Evolutionary conservation across 2,113 vertebrate genomes (phyloP).

Genomic region (Leucopsar rothschildi): DNA sequence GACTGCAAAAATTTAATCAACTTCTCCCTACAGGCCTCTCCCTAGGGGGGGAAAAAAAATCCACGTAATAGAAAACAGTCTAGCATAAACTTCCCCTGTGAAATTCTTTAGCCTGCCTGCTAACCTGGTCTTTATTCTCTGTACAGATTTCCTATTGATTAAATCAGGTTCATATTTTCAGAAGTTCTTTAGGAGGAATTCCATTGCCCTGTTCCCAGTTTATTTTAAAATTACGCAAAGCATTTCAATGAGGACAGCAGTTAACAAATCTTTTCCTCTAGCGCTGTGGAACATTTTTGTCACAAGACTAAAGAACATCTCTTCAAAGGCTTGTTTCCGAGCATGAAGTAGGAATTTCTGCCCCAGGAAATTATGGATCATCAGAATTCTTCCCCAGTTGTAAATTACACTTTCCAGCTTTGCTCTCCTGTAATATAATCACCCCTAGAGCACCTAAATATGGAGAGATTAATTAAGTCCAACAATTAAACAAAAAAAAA

Average conservation of each 20-base stretch:
- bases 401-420: neutral
- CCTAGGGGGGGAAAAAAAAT: no score
- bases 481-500: neutral
- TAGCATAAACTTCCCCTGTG: neutral
- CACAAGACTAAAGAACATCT: neutral
- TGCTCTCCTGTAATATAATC: neutral
- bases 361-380: slow-evolving; percentile 4
- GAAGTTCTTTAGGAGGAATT: neutral
- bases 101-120: neutral
- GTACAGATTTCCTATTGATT: neutral
- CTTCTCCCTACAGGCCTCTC: neutral
- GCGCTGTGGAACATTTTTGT: neutral
- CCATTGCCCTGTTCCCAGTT: neutral
- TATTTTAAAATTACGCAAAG: neutral
- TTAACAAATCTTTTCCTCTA: slow-evolving; percentile 23
- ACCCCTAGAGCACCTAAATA: neutral
- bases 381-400: neutral
- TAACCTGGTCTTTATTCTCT: neutral
- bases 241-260: neutral
- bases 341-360: slow-evolving; percentile 22
- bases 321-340: neutral
- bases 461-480: slow-evolving; percentile 6
- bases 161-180: neutral
- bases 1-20: neutral
- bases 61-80: neutral